A percentile compares a stretch with the other conserved stretches of the same genome.
Conservation (phyloP, 2,797 vertebrate species). For the Lophura swinhoii region DNA sequence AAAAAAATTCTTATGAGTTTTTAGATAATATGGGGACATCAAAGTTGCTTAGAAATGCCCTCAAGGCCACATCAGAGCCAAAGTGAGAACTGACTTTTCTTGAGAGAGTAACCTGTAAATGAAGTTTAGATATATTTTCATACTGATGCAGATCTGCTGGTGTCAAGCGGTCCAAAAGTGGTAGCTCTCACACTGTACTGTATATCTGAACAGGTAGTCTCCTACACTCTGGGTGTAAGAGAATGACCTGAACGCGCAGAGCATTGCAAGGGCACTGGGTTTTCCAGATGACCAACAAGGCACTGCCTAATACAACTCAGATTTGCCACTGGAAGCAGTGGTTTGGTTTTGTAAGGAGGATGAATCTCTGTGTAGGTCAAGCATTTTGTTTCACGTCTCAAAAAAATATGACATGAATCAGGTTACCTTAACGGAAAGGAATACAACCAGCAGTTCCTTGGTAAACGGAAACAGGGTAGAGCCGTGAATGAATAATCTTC, state of each 20-base stretch:
- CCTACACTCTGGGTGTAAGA: fast-evolving
- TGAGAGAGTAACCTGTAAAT: background rate
- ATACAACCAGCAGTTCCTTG: background rate
- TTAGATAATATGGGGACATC: background rate
- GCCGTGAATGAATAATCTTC: background rate
- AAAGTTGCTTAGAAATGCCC: background rate
- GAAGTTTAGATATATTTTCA: background rate
- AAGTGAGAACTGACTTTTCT: background rate
- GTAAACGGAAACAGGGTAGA: background rate
- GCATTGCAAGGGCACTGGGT: background rate
- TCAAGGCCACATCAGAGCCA: background rate
- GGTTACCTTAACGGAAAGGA: background rate
- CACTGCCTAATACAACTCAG: fast-evolving
- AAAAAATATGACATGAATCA: fast-evolving
- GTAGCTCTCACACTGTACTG: background rate
- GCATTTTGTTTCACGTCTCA: fast-evolving
- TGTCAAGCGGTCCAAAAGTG: background rate
- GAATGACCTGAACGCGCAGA: fast-evolving
- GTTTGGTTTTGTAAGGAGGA: background rate
- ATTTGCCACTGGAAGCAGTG: background rate
- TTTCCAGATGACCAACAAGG: background rate
- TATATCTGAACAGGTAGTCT: background rate
- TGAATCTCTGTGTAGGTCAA: background rate
- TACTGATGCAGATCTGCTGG: background rate
- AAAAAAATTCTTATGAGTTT: background rate